Conservation (phyloP, 2,113 vertebrate species). For the Pimephales promelas region DNA sequence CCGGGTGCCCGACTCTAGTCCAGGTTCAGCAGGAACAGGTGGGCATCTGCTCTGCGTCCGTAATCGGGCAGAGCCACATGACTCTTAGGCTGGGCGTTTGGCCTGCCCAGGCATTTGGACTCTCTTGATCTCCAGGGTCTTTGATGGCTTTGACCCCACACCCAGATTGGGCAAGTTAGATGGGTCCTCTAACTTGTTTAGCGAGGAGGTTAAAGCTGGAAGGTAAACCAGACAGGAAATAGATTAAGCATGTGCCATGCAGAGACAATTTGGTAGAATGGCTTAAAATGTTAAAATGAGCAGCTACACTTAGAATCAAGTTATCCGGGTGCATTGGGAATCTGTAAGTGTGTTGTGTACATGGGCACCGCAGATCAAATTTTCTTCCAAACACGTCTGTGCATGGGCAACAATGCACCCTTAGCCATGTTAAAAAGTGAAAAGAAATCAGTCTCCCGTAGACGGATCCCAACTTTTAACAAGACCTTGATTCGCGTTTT, state of each 20-base stretch:
- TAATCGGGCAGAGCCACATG: constrained; percentile 73
- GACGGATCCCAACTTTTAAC: constrained; percentile 49
- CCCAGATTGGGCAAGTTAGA: background rate
- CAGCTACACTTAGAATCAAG: constrained; percentile 31
- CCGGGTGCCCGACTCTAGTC: constrained; percentile 71
- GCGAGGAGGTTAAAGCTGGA: background rate
- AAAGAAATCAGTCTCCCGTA: constrained; percentile 24
- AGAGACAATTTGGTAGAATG: constrained; percentile 4
- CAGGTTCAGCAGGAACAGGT: constrained; percentile 79
- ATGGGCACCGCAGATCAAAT: constrained; percentile 47
- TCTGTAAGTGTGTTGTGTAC: constrained; percentile 59
- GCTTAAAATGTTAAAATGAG: constrained; percentile 38
- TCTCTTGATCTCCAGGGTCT: constrained; percentile 3
- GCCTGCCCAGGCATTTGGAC: constrained; percentile 41
- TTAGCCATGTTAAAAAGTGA: constrained; percentile 33
- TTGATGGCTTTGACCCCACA: constrained; percentile 29
- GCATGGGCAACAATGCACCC: constrained; percentile 14
- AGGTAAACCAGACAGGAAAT: background rate
- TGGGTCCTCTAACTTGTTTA: constrained; percentile 15
- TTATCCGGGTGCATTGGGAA: constrained; percentile 2
- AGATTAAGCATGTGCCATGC: constrained; percentile 11
- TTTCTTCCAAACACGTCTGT: constrained; percentile 40
- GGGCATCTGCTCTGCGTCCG: constrained; percentile 81
- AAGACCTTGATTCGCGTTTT: constrained; percentile 53
- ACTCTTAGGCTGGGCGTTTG: constrained; percentile 70